Evolutionary conservation across 2,113 vertebrate genomes (phyloP).

Genomic region (Catharus fuscescens): DNA sequence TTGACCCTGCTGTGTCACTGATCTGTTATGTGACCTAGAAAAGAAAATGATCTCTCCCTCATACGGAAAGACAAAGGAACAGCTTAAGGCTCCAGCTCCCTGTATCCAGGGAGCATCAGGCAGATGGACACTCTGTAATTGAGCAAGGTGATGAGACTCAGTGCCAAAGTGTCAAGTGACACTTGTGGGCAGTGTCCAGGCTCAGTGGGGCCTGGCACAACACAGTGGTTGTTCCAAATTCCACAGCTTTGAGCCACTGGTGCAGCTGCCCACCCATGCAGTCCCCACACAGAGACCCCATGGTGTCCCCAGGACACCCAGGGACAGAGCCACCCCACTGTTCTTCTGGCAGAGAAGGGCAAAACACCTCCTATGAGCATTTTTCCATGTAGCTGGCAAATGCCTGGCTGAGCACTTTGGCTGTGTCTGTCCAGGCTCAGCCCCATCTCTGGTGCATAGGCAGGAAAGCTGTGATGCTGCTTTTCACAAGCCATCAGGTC

Average conservation of each 20-base stretch:
- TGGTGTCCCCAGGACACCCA: not conserved
- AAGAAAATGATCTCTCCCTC: constrained; percentile 10
- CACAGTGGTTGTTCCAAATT: not conserved
- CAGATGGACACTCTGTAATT: not conserved
- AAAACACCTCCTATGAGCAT: not conserved
- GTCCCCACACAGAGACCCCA: not conserved
- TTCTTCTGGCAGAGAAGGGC: not conserved
- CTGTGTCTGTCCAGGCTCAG: not conserved
- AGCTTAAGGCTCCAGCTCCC: constrained; percentile 29
- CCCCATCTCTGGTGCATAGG: rapidly evolving
- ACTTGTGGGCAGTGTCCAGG: not conserved
- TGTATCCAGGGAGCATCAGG: not conserved
- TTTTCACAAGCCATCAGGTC: not conserved
- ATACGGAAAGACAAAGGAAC: not conserved
- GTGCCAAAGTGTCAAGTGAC: constrained; percentile 3
- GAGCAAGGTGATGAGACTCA: not conserved
- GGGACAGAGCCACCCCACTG: not conserved
- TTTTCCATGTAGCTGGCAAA: not conserved
- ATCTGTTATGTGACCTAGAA: constrained; percentile 49
- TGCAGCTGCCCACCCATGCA: rapidly evolving
- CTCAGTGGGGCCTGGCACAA: not conserved
- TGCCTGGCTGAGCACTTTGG: rapidly evolving
- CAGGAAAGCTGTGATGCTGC: not conserved
- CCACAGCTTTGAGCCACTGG: not conserved
- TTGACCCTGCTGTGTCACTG: not conserved